Evolutionary conservation across 1,140 invertebrate species (phyloP).

Genomic region (Colletes latitarsis): DNA sequence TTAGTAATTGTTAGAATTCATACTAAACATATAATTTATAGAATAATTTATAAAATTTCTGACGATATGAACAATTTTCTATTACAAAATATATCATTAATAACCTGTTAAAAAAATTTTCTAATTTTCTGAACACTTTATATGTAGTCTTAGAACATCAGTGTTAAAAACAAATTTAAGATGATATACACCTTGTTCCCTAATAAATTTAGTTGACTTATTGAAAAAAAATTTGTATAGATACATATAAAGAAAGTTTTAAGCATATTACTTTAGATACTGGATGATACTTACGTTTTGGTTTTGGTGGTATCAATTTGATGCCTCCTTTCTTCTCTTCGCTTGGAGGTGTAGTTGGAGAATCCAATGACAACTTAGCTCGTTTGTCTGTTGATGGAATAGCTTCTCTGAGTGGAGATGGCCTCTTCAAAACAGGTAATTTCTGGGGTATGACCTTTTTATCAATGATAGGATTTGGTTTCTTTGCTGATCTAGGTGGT

Average conservation of each 20-base stretch:
- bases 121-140: conserved; percentile 15
- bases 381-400: conserved; percentile 88
- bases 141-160: conserved; percentile 49
- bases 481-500: conserved; percentile 83
- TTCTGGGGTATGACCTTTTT: conserved; percentile 84
- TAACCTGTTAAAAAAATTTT: conserved; percentile 3
- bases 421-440: conserved; percentile 82
- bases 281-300: conserved; percentile 90
- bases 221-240: conserved; percentile 30
- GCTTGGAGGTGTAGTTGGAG: conserved; percentile 67
- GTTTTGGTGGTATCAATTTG: conserved; percentile 92
- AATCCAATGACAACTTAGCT: conserved; percentile 82
- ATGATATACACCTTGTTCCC: conserved; percentile 32
- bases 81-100: not conserved
- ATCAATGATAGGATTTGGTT: conserved; percentile 59
- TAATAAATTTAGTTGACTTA: conserved; percentile 22
- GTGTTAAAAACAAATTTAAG: conserved; percentile 20
- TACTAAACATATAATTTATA: not conserved
- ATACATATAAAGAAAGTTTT: conserved; percentile 28
- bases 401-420: conserved; percentile 83
- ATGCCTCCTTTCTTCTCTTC: conserved; percentile 89
- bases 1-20: not conserved
- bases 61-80: not conserved
- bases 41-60: not conserved
- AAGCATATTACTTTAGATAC: conserved; percentile 46